Percentiles rank a stretch among this genome's conserved stretches.
phyloP scores from a whole-genome alignment of 2,797 vertebrate genomes.

The Hirundo rustica region DNA sequence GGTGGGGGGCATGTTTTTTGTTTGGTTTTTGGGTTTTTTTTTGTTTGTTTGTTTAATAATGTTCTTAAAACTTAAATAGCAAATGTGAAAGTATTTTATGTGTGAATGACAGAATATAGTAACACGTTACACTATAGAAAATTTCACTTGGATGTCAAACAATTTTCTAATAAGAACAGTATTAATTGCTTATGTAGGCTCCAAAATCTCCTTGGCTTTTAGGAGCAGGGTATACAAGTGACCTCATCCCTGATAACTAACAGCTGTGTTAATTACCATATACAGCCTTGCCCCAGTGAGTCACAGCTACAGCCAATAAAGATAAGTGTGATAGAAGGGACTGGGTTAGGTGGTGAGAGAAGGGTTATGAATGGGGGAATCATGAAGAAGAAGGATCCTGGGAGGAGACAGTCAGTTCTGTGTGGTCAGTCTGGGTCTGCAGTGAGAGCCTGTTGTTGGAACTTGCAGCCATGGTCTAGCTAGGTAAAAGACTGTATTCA shows the following conservation, averaged over 20 bases:
- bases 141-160: not conserved
- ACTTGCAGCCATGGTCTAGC: not conserved
- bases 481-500: not conserved
- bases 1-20: too few relatives aligned
- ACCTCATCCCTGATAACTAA: not conserved
- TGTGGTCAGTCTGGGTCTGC: not conserved
- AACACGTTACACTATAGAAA: not conserved
- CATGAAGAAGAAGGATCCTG: not conserved
- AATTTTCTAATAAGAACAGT: not conserved
- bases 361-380: not conserved
- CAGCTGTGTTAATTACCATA: not conserved
- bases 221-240: not conserved
- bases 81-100: not conserved
- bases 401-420: not conserved
- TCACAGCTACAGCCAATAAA: not conserved
- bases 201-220: not conserved
- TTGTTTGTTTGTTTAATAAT: too few relatives aligned
- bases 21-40: too few relatives aligned
- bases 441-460: not conserved
- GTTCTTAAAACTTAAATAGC: not conserved
- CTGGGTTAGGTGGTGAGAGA: not conserved
- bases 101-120: not conserved
- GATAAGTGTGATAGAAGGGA: not conserved
- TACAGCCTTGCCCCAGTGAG: not conserved
- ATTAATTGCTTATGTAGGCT: not conserved